A percentile compares a stretch with the other conserved stretches of the same genome.
Evolutionary conservation across 1,140 invertebrate species (phyloP).

Genomic region (Berghia stephanieae): DNA sequence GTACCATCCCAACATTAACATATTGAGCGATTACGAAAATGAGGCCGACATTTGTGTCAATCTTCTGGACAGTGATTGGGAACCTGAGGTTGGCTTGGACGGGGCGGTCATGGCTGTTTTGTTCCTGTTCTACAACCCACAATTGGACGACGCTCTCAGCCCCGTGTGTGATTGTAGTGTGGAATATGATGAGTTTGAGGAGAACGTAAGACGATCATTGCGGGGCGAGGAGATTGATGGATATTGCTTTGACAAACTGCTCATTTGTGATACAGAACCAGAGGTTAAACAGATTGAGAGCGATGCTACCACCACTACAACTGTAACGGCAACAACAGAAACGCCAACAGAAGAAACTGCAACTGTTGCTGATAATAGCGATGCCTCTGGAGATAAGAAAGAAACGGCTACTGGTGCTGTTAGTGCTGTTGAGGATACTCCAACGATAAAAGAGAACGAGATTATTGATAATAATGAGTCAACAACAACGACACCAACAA

Average conservation of each 20-base stretch:
- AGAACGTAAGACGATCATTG: slow-evolving; percentile 19
- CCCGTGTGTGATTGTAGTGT: background rate
- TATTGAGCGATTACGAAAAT: background rate
- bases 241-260: slow-evolving; percentile 14
- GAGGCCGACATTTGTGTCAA: slow-evolving; percentile 10
- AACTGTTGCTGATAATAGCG: too few species aligned
- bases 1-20: slow-evolving; percentile 30
- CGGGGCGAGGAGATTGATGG: slow-evolving; percentile 19
- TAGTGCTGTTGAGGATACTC: too few species aligned
- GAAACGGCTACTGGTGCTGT: too few species aligned
- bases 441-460: too few species aligned
- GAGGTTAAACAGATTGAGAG: too few species aligned
- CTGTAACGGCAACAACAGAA: too few species aligned
- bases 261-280: too few species aligned
- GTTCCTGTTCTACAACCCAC: slow-evolving; percentile 26
- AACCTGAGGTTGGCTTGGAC: slow-evolving; percentile 22
- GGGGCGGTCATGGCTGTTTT: slow-evolving; percentile 21
- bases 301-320: too few species aligned
- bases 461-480: too few species aligned
- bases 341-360: too few species aligned
- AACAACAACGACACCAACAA: too few species aligned
- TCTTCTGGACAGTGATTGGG: slow-evolving; percentile 21
- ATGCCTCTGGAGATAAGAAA: too few species aligned
- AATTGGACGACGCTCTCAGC: slow-evolving; percentile 20
- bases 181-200: background rate